A percentile compares a stretch with the other conserved stretches of the same genome.
phyloP scores from a whole-genome alignment of 2,888 invertebrate species.

The Tetragonisca angustula region DNA sequence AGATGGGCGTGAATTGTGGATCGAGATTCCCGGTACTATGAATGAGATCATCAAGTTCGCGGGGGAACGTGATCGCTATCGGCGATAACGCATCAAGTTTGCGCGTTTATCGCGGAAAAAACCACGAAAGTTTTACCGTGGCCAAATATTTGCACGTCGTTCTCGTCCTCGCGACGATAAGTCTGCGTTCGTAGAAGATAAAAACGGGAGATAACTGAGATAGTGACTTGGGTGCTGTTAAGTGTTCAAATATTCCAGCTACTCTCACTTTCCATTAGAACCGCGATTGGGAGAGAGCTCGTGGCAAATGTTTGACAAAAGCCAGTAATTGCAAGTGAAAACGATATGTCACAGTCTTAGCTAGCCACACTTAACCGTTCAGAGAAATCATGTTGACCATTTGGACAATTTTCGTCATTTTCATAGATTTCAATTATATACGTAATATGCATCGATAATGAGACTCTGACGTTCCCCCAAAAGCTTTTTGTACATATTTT shows the following conservation, averaged over 20 bases:
- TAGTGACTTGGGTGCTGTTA: constrained; percentile 24
- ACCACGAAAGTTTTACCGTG: background rate
- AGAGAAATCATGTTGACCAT: too few relatives aligned
- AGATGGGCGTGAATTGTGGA: background rate
- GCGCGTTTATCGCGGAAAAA: constrained; percentile 43
- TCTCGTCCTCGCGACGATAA: constrained; percentile 52
- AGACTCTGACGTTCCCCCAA: too few relatives aligned
- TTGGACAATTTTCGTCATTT: too few relatives aligned
- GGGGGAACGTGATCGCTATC: constrained; percentile 17
- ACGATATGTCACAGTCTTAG: too few relatives aligned
- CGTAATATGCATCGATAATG: too few relatives aligned
- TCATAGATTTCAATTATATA: too few relatives aligned
- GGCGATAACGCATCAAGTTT: constrained; percentile 38
- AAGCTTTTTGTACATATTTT: too few relatives aligned
- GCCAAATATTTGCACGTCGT: constrained; percentile 53
- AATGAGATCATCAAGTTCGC: constrained; percentile 6
- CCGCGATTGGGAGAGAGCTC: too few relatives aligned
- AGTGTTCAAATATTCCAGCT: constrained; percentile 34
- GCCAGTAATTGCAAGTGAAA: too few relatives aligned
- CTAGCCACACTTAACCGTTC: too few relatives aligned
- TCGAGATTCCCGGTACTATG: background rate
- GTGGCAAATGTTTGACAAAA: too few relatives aligned
- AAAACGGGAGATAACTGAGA: constrained; percentile 45
- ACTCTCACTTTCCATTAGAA: background rate
- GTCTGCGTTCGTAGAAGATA: constrained; percentile 45